Conservation (phyloP, 1,140 invertebrate species). For the Leptonema lineaticorne region DNA sequence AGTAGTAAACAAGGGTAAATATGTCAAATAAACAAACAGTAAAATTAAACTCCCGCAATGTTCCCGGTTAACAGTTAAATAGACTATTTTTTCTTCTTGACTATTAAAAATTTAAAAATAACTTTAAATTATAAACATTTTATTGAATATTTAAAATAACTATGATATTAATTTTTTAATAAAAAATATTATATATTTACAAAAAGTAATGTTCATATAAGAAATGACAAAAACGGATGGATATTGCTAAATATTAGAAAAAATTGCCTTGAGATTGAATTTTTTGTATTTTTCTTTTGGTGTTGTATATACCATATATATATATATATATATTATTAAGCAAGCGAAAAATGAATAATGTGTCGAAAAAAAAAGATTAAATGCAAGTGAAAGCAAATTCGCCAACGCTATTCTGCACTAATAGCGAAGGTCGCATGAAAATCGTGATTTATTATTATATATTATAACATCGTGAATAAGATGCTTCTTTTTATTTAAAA, state of each 20-base stretch:
- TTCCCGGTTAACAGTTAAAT: too few species aligned
- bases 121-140: too few species aligned
- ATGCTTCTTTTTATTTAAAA: neutral
- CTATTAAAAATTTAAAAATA: too few species aligned
- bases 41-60: too few species aligned
- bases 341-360: neutral
- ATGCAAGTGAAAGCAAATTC: constrained; percentile 15
- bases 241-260: neutral
- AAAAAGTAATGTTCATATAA: too few species aligned
- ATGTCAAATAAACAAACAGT: too few species aligned
- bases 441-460: neutral
- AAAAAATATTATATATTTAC: too few species aligned
- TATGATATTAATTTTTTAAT: too few species aligned
- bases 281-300: neutral
- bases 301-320: neutral
- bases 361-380: neutral
- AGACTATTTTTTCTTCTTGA: too few species aligned
- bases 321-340: neutral
- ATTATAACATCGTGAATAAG: too few species aligned
- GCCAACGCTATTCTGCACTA: constrained; percentile 1
- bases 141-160: too few species aligned
- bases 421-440: neutral
- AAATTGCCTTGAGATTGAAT: neutral
- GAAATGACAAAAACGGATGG: neutral
- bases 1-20: too few species aligned